A percentile compares a stretch with the other conserved stretches of the same genome.
These are phyloP conservation scores for Antechinus flavipes DNA, from an alignment of 2,113 vertebrate genomes.

Conservation along the genomic window DNA sequence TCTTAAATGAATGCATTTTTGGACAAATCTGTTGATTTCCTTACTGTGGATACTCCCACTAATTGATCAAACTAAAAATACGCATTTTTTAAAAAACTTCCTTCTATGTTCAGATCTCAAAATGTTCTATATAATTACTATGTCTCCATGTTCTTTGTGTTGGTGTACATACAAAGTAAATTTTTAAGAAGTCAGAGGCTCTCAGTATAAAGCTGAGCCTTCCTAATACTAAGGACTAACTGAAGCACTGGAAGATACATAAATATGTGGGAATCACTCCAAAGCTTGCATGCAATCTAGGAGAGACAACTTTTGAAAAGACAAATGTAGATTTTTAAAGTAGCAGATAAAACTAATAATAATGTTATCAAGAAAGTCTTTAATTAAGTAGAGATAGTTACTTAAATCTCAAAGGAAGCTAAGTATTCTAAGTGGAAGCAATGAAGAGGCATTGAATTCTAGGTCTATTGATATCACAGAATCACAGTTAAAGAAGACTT, in stretches of 20 bases:
- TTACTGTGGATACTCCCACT: not conserved
- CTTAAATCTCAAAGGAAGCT: not conserved
- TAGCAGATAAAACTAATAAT: not conserved
- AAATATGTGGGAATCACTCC: not conserved
- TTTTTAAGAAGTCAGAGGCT: not conserved
- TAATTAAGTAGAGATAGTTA: not conserved
- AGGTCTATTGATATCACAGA: not conserved
- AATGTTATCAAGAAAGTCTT: not conserved
- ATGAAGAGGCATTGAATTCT: not conserved
- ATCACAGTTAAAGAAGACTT: not conserved
- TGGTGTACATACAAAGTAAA: not conserved
- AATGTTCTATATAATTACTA: not conserved
- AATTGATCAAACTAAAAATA: not conserved
- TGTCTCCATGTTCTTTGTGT: not conserved
- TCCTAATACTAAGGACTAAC: not conserved
- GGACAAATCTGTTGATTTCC: not conserved
- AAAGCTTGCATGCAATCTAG: not conserved
- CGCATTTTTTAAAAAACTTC: not conserved
- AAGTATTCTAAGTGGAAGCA: not conserved
- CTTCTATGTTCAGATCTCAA: not conserved
- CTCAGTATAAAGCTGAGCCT: not conserved
- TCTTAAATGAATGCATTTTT: not conserved
- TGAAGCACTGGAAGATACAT: not conserved
- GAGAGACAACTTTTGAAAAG: not conserved
- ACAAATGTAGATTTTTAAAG: not conserved